phyloP scores from a whole-genome alignment of 2,888 invertebrate species.

The Stenurella melanura region DNA sequence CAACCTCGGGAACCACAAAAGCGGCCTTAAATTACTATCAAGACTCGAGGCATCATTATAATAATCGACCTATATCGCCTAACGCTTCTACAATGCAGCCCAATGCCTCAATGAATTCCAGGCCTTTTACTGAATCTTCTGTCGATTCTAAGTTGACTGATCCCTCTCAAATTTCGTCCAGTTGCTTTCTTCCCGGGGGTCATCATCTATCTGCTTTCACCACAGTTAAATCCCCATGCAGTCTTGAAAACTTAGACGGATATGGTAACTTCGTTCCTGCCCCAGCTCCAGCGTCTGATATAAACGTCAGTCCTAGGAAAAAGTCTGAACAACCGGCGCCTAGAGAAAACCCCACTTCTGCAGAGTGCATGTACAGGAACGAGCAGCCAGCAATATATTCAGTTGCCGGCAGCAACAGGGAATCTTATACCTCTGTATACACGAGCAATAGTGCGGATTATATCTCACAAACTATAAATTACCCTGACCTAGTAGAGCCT shows the following conservation, averaged over 20 bases:
- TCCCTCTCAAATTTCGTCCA: conserved; percentile 57
- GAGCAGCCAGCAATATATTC: conserved; percentile 84
- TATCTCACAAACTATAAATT: conserved; percentile 78
- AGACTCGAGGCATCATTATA: conserved; percentile 49
- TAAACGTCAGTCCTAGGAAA: conserved; percentile 75
- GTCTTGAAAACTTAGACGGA: conserved; percentile 72
- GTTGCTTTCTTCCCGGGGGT: conserved; percentile 70
- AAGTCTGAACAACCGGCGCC: conserved; percentile 70
- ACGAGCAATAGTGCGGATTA: conserved; percentile 81
- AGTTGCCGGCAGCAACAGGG: conserved; percentile 83
- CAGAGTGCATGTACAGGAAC: conserved; percentile 73
- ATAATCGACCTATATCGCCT: conserved; percentile 56
- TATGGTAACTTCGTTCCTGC: conserved; percentile 76
- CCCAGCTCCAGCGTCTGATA: conserved; percentile 74
- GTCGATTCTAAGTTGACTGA: conserved; percentile 74
- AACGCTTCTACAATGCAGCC: conserved; percentile 43
- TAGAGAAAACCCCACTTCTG: conserved; percentile 64
- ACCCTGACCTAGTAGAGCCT: conserved; percentile 82
- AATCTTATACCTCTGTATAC: conserved; percentile 84
- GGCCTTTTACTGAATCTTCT: conserved; percentile 77
- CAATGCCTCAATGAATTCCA: conserved; percentile 56
- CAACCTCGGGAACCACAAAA: conserved; percentile 50
- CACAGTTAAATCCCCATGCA: conserved; percentile 75
- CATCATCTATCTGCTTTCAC: conserved; percentile 76
- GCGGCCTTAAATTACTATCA: conserved; percentile 59